Percentiles rank a stretch among this genome's conserved stretches.
Evolutionary conservation across 2,113 vertebrate genomes (phyloP).

Genomic region (Phalacrocorax brasilianus): DNA sequence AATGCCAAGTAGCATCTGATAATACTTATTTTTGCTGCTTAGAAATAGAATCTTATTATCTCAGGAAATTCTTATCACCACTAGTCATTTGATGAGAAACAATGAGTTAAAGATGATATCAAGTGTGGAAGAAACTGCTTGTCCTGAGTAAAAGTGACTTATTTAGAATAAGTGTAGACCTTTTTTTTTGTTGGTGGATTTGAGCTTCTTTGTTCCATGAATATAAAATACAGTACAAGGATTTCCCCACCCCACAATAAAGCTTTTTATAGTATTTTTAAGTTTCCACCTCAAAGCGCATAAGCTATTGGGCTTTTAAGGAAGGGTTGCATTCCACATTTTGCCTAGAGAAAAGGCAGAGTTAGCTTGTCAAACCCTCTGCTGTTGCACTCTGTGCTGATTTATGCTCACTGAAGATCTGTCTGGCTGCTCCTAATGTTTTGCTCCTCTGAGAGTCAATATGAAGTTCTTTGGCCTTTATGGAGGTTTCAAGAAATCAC

Average conservation of each 20-base stretch:
- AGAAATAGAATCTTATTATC: conserved; percentile 36
- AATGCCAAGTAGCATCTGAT: conserved; percentile 50
- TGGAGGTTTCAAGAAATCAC: not conserved
- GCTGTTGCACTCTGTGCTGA: not conserved
- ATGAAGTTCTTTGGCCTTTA: not conserved
- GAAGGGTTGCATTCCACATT: not conserved
- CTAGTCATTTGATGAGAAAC: conserved; percentile 48
- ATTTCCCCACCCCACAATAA: not conserved
- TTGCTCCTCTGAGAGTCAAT: not conserved
- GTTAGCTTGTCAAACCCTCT: not conserved
- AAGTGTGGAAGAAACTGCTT: not conserved
- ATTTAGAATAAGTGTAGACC: conserved; percentile 1
- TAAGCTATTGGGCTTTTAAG: conserved; percentile 35
- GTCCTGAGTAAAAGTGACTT: conserved; percentile 27
- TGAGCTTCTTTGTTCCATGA: conserved; percentile 24
- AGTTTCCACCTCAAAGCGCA: conserved; percentile 48
- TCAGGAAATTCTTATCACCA: conserved; percentile 61
- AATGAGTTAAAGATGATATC: conserved; percentile 64
- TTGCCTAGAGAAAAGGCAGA: conserved; percentile 9
- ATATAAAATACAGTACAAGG: not conserved
- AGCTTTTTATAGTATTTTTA: not conserved
- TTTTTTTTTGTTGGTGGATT: not conserved
- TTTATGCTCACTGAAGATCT: not conserved
- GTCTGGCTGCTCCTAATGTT: not conserved
- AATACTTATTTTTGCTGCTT: conserved; percentile 46